phyloP scores from a whole-genome alignment of 2,888 invertebrate species.

The Nephrotoma flavescens region DNA sequence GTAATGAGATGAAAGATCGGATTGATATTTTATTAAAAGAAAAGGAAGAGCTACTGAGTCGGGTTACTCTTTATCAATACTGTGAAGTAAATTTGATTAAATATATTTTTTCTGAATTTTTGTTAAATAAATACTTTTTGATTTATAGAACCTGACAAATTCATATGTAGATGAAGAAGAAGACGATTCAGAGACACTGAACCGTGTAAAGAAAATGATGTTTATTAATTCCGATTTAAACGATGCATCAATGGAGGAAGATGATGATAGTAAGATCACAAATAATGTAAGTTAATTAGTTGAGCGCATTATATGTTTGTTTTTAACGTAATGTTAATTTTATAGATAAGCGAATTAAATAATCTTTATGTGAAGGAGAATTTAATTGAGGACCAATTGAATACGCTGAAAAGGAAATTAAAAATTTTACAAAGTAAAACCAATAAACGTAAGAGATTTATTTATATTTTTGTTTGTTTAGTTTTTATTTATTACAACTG shows the following conservation, averaged over 20 bases:
- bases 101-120: background rate
- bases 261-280: background rate
- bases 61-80: constrained; percentile 16
- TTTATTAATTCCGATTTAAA: background rate
- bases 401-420: background rate
- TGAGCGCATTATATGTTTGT: background rate
- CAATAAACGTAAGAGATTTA: background rate
- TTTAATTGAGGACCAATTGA: background rate
- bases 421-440: background rate
- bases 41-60: constrained; percentile 16
- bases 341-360: background rate
- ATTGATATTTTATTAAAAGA: constrained; percentile 18
- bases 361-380: background rate
- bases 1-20: constrained; percentile 23
- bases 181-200: background rate
- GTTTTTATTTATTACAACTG: no score
- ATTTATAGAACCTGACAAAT: background rate
- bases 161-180: background rate
- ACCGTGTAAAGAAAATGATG: background rate
- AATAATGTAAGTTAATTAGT: background rate
- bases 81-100: background rate
- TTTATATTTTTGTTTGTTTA: background rate
- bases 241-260: background rate
- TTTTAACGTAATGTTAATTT: background rate
- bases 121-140: background rate